These are phyloP conservation scores for Tribolium madens DNA, from an alignment of 1,140 invertebrate genomes.

Conservation along the genomic window DNA sequence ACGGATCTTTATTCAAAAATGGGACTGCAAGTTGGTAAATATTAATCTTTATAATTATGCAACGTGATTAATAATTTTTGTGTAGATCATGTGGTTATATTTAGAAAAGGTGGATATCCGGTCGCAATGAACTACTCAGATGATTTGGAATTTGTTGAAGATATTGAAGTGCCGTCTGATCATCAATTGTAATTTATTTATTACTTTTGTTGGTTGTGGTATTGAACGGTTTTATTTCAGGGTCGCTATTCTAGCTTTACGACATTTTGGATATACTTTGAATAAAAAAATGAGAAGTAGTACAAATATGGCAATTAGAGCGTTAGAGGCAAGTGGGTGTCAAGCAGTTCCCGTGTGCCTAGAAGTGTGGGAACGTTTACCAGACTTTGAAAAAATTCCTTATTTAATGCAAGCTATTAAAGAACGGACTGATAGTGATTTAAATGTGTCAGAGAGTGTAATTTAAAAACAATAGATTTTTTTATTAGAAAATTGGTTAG, in stretches of 20 bases:
- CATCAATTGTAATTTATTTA: slow-evolving; percentile 65
- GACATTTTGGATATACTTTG: slow-evolving; percentile 61
- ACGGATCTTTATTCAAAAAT: slow-evolving; percentile 65
- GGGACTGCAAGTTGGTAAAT: slow-evolving; percentile 68
- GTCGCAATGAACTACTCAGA: slow-evolving; percentile 63
- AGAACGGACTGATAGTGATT: slow-evolving; percentile 32
- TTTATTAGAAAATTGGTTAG: not conserved
- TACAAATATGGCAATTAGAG: slow-evolving; percentile 61
- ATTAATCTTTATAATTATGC: too few species aligned
- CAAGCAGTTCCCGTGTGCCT: slow-evolving; percentile 64
- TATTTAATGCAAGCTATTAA: slow-evolving; percentile 68
- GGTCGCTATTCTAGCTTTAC: slow-evolving; percentile 64
- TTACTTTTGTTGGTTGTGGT: not conserved
- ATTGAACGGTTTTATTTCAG: slow-evolving; percentile 63
- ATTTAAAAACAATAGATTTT: slow-evolving; percentile 8
- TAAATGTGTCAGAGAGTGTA: slow-evolving; percentile 24
- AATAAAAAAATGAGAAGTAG: slow-evolving; percentile 64
- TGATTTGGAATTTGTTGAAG: slow-evolving; percentile 61
- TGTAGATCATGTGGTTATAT: slow-evolving; percentile 69
- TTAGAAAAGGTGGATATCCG: slow-evolving; percentile 69
- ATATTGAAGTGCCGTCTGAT: slow-evolving; percentile 63
- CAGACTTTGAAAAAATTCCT: slow-evolving; percentile 67
- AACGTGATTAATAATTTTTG: slow-evolving; percentile 47
- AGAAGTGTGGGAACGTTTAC: slow-evolving; percentile 64
- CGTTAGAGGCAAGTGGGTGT: slow-evolving; percentile 64